Conservation (phyloP, 2,797 vertebrate species). For the Hemibagrus guttatus region DNA sequence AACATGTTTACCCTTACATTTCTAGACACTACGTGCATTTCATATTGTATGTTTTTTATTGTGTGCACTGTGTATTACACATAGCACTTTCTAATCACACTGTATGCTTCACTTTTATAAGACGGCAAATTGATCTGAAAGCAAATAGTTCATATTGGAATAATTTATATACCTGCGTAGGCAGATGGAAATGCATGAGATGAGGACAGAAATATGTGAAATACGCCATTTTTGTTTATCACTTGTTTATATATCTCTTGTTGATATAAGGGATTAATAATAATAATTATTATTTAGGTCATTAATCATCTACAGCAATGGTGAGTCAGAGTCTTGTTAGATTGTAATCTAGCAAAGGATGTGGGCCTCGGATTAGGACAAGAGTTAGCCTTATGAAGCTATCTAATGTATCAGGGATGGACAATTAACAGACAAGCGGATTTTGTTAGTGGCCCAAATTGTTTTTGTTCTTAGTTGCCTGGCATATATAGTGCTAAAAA, state of each 20-base stretch:
- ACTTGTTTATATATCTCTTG: not conserved
- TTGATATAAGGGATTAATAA: not conserved
- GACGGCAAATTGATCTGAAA: not conserved
- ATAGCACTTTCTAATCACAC: not conserved
- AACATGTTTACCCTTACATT: not conserved
- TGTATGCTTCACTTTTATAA: not conserved
- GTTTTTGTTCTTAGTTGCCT: not conserved
- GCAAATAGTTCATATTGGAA: not conserved
- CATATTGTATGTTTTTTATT: not conserved
- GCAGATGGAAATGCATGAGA: not conserved
- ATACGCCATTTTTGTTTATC: not conserved
- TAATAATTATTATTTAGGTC: not conserved
- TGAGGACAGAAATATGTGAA: not conserved
- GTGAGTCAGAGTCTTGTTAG: not conserved
- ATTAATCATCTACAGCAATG: not conserved
- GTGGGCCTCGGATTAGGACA: not conserved
- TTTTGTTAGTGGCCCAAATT: not conserved
- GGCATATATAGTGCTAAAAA: not conserved
- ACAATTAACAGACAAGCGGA: not conserved
- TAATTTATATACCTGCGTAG: not conserved
- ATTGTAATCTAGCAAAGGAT: not conserved
- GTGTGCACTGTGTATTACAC: not conserved
- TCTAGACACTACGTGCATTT: not conserved
- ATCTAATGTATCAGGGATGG: not conserved
- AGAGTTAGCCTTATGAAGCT: not conserved